Conservation (phyloP, 2,797 vertebrate species). For the Telmatherina bonti region DNA sequence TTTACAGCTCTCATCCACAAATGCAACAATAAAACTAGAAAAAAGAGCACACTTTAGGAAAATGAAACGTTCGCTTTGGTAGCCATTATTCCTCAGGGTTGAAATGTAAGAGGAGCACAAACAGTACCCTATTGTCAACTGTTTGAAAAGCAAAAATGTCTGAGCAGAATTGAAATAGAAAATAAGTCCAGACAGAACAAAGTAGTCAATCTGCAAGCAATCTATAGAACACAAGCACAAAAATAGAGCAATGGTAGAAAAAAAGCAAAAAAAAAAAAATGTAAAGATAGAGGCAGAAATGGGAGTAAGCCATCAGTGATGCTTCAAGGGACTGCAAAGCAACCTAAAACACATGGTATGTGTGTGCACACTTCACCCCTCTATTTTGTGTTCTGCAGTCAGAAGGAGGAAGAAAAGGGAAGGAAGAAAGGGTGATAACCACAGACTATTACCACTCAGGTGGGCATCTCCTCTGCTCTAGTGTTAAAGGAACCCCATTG, state of each 20-base stretch:
- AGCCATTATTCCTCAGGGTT: constrained; percentile 17
- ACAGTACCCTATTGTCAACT: not conserved
- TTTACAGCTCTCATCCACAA: constrained; percentile 28
- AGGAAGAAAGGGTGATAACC: constrained; percentile 25
- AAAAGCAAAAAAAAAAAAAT: constrained; percentile 1
- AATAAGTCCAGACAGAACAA: constrained; percentile 29
- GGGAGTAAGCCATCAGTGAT: constrained; percentile 8
- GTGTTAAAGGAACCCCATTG: constrained; percentile 22
- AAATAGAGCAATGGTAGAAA: constrained; percentile 3
- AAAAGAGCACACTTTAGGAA: not conserved
- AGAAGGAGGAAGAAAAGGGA: constrained; percentile 26
- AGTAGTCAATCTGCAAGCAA: constrained; percentile 36
- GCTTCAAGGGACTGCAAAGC: constrained; percentile 31
- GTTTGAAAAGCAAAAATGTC: constrained; percentile 12
- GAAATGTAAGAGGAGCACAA: constrained; percentile 14
- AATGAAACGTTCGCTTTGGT: constrained; percentile 21
- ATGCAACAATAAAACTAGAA: not conserved
- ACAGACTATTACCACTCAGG: constrained; percentile 27
- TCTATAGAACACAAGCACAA: not conserved
- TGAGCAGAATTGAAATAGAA: constrained; percentile 29
- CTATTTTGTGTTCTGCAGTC: constrained; percentile 35
- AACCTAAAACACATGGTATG: constrained; percentile 8
- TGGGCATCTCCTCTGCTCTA: constrained; percentile 44
- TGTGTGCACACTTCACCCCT: constrained; percentile 18
- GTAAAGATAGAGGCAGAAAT: not conserved